Percentiles rank a stretch among this genome's conserved stretches.
Evolutionary conservation across 2,888 invertebrate species (phyloP).

Genomic region (Tenthredo notha): DNA sequence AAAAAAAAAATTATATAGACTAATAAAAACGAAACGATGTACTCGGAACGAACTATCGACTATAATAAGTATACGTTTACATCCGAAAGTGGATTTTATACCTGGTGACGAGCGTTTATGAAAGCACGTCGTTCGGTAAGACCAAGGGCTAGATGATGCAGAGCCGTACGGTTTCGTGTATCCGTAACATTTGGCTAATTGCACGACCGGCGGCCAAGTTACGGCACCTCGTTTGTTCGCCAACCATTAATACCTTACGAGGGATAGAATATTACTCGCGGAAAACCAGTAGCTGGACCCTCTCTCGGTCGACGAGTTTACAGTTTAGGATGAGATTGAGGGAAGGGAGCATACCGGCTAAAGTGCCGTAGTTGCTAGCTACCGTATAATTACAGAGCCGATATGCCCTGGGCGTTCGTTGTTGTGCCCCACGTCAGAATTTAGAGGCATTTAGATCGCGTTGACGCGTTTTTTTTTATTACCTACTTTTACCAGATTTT

Average conservation of each 20-base stretch:
- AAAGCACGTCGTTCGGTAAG: slow-evolving; percentile 11
- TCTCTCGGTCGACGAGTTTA: slow-evolving; percentile 72
- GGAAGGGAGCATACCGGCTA: slow-evolving; percentile 60
- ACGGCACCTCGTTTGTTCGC: slow-evolving; percentile 71
- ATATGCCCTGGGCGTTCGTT: slow-evolving; percentile 42
- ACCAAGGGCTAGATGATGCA: neutral
- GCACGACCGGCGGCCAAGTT: slow-evolving; percentile 66
- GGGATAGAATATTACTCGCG: slow-evolving; percentile 74
- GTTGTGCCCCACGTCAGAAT: slow-evolving; percentile 11
- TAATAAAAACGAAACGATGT: neutral
- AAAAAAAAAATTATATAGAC: neutral
- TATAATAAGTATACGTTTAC: neutral
- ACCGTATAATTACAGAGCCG: slow-evolving; percentile 76
- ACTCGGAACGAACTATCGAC: neutral
- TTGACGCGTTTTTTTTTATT: slow-evolving; percentile 5
- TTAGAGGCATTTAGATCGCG: neutral
- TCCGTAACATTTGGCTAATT: slow-evolving; percentile 68
- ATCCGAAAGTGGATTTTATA: neutral
- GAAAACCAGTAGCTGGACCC: slow-evolving; percentile 76
- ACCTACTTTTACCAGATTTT: neutral
- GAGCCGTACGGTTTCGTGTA: slow-evolving; percentile 29
- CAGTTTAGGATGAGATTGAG: slow-evolving; percentile 70
- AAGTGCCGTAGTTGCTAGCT: slow-evolving; percentile 69
- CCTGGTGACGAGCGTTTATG: neutral
- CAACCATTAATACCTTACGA: slow-evolving; percentile 74